Evolutionary conservation across 2,888 invertebrate species (phyloP).

Genomic region (Tenthredo distinguenda): DNA sequence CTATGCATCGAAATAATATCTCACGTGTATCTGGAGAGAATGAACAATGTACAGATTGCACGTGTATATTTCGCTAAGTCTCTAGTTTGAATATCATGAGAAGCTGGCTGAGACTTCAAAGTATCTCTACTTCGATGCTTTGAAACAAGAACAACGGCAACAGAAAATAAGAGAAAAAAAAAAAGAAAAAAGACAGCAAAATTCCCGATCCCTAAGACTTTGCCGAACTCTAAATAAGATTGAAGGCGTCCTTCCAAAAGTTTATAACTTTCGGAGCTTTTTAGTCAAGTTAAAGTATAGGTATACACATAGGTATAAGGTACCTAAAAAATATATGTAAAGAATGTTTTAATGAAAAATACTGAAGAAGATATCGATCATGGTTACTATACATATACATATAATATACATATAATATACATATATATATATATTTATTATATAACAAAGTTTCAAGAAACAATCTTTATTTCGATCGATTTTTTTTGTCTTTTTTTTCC

Average conservation of each 20-base stretch:
- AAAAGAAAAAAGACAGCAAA: background rate
- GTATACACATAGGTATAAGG: background rate
- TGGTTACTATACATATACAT: background rate
- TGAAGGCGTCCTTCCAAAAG: background rate
- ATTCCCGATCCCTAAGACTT: constrained; percentile 14
- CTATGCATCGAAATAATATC: background rate
- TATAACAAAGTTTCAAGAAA: constrained; percentile 59
- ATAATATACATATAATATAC: too few species aligned
- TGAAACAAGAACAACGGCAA: background rate
- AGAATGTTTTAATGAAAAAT: background rate
- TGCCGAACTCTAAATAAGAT: constrained; percentile 14
- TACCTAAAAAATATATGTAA: background rate
- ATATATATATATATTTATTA: background rate
- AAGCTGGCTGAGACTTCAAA: background rate
- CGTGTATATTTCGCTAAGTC: background rate
- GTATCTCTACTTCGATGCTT: background rate
- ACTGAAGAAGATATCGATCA: background rate
- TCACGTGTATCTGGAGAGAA: too few species aligned
- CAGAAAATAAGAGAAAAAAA: background rate
- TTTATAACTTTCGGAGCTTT: background rate
- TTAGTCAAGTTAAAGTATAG: background rate
- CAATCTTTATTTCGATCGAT: constrained; percentile 67
- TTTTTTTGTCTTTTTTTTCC: constrained; percentile 38
- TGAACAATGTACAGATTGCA: background rate
- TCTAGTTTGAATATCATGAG: background rate